phyloP scores from a whole-genome alignment of 2,888 invertebrate species.

The Synergus laeviventris region DNA sequence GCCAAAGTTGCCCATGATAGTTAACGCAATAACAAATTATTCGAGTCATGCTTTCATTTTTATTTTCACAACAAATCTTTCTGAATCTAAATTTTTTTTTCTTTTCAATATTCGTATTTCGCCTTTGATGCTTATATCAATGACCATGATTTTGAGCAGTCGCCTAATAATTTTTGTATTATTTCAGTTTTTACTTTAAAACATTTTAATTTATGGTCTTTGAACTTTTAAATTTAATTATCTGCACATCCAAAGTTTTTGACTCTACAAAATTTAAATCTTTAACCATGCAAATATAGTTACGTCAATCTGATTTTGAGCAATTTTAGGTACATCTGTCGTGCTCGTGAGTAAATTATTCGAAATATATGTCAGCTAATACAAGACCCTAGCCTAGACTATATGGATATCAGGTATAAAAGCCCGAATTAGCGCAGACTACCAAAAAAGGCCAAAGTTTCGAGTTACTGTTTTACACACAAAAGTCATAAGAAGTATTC shows the following conservation, averaged over 20 bases:
- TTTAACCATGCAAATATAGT: background rate
- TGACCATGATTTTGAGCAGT: slow-evolving; percentile 25
- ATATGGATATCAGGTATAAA: slow-evolving; percentile 10
- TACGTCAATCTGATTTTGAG: background rate
- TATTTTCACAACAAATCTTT: slow-evolving; percentile 8
- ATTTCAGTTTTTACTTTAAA: background rate
- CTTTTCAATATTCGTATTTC: background rate
- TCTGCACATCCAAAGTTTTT: background rate
- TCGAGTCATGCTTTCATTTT: slow-evolving; percentile 29
- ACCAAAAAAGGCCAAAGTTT: slow-evolving; percentile 10
- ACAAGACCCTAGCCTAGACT: background rate
- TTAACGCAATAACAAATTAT: slow-evolving; percentile 31
- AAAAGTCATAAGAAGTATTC: background rate
- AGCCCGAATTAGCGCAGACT: slow-evolving; percentile 1
- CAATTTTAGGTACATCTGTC: slow-evolving; percentile 14
- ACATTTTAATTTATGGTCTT: background rate
- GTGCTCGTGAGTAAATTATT: slow-evolving; percentile 29
- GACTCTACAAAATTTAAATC: background rate
- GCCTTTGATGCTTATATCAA: slow-evolving; percentile 13
- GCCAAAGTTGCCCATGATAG: background rate
- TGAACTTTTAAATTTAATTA: background rate
- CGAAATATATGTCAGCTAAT: slow-evolving; percentile 10
- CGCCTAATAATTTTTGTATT: background rate
- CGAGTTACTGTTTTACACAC: background rate
- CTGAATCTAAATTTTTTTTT: background rate